Percentiles rank a stretch among this genome's conserved stretches.
Evolutionary conservation across 2,888 invertebrate species (phyloP).

Genomic region (Rotaria magnacalcarata): DNA sequence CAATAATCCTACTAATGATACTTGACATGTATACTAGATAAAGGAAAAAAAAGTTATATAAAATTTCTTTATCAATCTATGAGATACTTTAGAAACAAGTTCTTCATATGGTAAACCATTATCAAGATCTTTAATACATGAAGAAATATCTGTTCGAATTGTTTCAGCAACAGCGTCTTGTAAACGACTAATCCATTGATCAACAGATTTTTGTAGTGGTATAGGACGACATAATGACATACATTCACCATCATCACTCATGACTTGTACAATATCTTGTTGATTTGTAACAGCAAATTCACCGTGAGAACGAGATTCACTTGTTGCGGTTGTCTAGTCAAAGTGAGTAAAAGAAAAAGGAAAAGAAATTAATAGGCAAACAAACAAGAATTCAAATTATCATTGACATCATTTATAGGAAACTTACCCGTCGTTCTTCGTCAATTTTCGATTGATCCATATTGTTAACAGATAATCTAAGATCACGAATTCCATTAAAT

Average conservation of each 20-base stretch:
- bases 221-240: constrained; percentile 21
- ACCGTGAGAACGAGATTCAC: not conserved
- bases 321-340: not conserved
- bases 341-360: not conserved
- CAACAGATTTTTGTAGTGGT: constrained; percentile 54
- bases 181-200: constrained; percentile 55
- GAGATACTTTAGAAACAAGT: constrained; percentile 54
- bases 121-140: constrained; percentile 53
- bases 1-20: constrained; percentile 56
- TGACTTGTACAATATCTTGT: constrained; percentile 40
- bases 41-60: not conserved
- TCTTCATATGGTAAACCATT: constrained; percentile 55
- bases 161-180: constrained; percentile 53
- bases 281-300: not conserved
- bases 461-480: constrained; percentile 49
- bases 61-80: too few relatives aligned
- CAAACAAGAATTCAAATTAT: too few relatives aligned
- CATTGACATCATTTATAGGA: not conserved
- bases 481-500: constrained; percentile 55
- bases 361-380: too few relatives aligned
- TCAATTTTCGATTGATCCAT: constrained; percentile 26
- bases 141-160: constrained; percentile 52
- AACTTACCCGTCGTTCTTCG: constrained; percentile 10
- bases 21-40: constrained; percentile 57
- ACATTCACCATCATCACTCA: constrained; percentile 45